Percentiles rank a stretch among this genome's conserved stretches.
Conservation (phyloP, 2,113 vertebrate species). For the Vulpes vulpes region DNA sequence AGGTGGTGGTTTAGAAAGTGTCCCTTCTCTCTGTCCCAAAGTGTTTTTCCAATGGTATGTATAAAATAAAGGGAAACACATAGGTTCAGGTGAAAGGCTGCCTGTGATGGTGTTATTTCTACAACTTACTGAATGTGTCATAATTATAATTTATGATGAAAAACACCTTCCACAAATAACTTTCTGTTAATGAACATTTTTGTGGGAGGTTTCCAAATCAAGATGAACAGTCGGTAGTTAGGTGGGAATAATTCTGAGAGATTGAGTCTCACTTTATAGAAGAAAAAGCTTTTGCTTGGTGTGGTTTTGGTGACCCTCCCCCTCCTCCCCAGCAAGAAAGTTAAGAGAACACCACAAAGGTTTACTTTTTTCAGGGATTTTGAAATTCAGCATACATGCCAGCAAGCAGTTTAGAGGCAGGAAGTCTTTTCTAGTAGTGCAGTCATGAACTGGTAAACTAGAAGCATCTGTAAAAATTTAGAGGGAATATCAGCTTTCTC, state of each 20-base stretch:
- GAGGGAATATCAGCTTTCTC: slow-evolving; percentile 92
- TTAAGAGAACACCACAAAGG: slow-evolving; percentile 88
- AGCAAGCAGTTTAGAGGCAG: slow-evolving; percentile 92
- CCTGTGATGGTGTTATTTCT: slow-evolving; percentile 77
- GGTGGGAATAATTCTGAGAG: slow-evolving; percentile 81
- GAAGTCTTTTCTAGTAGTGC: slow-evolving; percentile 91
- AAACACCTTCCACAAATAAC: slow-evolving; percentile 84
- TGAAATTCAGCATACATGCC: slow-evolving; percentile 91
- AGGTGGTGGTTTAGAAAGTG: slow-evolving; percentile 45
- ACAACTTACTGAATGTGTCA: slow-evolving; percentile 73
- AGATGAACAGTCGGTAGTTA: slow-evolving; percentile 81
- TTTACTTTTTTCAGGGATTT: slow-evolving; percentile 90
- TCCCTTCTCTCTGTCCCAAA: slow-evolving; percentile 54
- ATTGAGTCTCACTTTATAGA: slow-evolving; percentile 75
- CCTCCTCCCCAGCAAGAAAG: slow-evolving; percentile 79
- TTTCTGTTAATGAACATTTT: slow-evolving; percentile 84
- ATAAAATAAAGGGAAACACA: slow-evolving; percentile 72
- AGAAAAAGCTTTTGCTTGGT: slow-evolving; percentile 83
- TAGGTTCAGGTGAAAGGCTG: slow-evolving; percentile 70
- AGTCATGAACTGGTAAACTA: slow-evolving; percentile 93
- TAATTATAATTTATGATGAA: slow-evolving; percentile 81
- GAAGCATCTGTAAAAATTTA: slow-evolving; percentile 94
- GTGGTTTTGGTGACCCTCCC: slow-evolving; percentile 79
- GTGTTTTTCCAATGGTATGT: slow-evolving; percentile 61
- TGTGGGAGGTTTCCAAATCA: slow-evolving; percentile 81